phyloP scores from a whole-genome alignment of 2,113 vertebrate genomes.

The Opisthocomus hoazin region DNA sequence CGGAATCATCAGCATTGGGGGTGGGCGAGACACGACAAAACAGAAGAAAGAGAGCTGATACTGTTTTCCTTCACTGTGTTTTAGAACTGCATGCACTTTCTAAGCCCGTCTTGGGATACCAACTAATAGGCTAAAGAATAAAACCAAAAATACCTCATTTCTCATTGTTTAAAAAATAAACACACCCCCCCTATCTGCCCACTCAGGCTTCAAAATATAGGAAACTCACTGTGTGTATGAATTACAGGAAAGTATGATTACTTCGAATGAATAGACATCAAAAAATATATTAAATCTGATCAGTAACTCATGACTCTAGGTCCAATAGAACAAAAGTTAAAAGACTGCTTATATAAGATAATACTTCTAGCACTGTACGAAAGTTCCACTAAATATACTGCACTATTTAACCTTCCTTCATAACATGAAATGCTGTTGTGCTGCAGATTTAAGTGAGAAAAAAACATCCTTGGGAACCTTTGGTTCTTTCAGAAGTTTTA shows the following conservation, averaged over 20 bases:
- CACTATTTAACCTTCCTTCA: background rate
- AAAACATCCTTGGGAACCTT: background rate
- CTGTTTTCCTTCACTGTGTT: background rate
- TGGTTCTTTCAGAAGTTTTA: slow-evolving; percentile 25
- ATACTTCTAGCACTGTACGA: background rate
- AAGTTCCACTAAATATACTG: background rate
- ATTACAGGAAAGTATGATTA: background rate
- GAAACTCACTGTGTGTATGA: background rate
- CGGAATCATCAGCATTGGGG: background rate
- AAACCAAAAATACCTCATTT: background rate
- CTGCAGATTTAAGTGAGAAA: background rate
- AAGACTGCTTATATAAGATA: background rate
- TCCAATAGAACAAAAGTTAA: background rate
- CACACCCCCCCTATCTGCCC: background rate
- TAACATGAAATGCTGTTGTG: slow-evolving; percentile 1
- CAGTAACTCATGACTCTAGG: background rate
- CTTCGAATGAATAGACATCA: background rate
- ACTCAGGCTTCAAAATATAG: background rate
- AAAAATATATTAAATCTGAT: background rate
- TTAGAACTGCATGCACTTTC: background rate
- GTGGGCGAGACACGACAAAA: no score
- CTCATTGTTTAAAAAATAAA: background rate
- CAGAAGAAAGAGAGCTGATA: rapidly evolving
- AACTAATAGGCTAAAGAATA: background rate
- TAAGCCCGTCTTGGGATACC: background rate